Evolutionary conservation across 2,113 vertebrate species (phyloP).

Genomic region (Aphelocoma coerulescens): DNA sequence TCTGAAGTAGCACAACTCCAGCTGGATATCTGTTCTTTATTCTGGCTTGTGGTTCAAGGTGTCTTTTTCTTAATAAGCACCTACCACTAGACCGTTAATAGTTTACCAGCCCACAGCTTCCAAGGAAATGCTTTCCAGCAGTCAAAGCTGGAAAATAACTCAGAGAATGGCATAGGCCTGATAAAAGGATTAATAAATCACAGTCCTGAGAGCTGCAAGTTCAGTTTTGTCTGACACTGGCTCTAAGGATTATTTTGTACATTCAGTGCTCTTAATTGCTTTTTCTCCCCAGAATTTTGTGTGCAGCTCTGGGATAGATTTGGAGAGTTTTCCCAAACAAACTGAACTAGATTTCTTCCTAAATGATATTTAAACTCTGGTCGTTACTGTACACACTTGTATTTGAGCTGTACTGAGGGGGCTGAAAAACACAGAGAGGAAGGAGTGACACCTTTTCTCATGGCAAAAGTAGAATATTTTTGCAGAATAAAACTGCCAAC

Average conservation of each 20-base stretch:
- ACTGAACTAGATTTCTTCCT: background rate
- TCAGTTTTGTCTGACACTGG: background rate
- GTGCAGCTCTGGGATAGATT: background rate
- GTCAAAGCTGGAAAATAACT: background rate
- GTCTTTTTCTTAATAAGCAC: background rate
- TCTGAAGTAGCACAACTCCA: background rate
- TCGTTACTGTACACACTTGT: background rate
- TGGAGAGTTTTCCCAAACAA: background rate
- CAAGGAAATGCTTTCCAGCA: background rate
- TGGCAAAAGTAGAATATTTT: background rate
- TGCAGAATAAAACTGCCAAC: background rate
- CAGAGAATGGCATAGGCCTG: background rate
- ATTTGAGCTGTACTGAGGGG: background rate
- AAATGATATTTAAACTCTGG: background rate
- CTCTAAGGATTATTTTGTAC: conserved; percentile 7
- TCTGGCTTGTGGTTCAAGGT: background rate
- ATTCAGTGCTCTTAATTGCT: background rate
- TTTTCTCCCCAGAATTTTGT: background rate
- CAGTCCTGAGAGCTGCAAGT: background rate
- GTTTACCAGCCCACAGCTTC: conserved; percentile 3
- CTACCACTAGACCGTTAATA: background rate
- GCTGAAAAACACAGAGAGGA: background rate
- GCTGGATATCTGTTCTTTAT: background rate
- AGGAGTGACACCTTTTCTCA: background rate
- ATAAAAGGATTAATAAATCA: conserved; percentile 54